phyloP scores from a whole-genome alignment of 2,797 vertebrate genomes.

The Lutjanus campechanus region DNA sequence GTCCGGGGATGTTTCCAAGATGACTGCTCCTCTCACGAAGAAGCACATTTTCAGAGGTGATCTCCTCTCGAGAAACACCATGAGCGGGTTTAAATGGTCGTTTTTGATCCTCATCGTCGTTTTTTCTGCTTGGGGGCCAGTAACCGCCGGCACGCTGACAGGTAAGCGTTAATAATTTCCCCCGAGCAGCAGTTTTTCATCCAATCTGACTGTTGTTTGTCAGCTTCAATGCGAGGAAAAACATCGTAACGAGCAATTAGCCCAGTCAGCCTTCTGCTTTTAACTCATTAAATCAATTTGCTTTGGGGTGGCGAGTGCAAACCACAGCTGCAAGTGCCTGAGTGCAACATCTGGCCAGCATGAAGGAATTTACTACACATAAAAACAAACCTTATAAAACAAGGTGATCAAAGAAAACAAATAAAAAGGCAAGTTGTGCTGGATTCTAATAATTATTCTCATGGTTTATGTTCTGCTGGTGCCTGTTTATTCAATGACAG shows the following conservation, averaged over 20 bases:
- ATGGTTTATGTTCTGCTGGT: not conserved
- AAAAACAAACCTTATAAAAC: conserved; percentile 31
- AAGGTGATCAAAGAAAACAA: conserved; percentile 35
- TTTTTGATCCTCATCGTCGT: conserved; percentile 32
- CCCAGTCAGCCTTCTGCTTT: conserved; percentile 34
- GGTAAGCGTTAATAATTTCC: conserved; percentile 65
- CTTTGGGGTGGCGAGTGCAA: conserved; percentile 39
- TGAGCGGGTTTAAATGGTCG: conserved; percentile 30
- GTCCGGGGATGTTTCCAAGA: conserved; percentile 33
- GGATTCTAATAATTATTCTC: not conserved
- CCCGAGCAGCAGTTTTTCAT: not conserved
- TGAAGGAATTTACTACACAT: conserved; percentile 26
- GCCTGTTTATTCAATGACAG: not conserved
- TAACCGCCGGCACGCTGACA: conserved; percentile 54
- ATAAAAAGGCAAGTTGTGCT: not conserved
- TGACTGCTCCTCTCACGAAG: conserved; percentile 12
- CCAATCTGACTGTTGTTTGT: conserved; percentile 18
- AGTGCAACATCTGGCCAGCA: conserved; percentile 67
- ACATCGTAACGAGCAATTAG: conserved; percentile 64
- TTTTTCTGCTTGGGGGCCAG: conserved; percentile 25
- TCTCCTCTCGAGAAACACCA: conserved; percentile 16
- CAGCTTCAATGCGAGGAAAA: conserved; percentile 8
- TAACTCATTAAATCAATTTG: conserved; percentile 66
- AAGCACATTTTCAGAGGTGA: conserved; percentile 24
- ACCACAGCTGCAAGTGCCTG: conserved; percentile 62